These are phyloP conservation scores for Tringa solitaria DNA, from an alignment of 2,113 vertebrate genomes.

Conservation along the genomic window DNA sequence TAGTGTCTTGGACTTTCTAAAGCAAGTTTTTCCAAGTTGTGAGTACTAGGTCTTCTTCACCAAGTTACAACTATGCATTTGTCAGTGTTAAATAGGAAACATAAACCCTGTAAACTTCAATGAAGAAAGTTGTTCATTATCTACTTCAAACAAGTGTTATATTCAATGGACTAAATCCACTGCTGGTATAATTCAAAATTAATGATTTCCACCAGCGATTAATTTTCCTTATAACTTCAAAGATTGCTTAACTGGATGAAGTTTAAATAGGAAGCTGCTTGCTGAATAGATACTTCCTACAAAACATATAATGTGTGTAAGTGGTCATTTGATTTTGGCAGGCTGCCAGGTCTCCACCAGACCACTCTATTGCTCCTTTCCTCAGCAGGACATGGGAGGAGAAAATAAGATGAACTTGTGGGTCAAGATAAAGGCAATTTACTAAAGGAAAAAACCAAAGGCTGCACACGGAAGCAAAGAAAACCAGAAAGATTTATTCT, in stretches of 20 bases:
- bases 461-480: rapidly evolving
- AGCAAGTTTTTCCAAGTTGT: neutral
- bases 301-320: neutral
- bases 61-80: neutral
- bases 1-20: neutral
- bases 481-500: neutral
- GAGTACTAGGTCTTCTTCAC: neutral
- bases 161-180: neutral
- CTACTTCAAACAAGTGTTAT: neutral
- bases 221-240: neutral
- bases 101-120: neutral
- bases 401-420: neutral
- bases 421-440: neutral
- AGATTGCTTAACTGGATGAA: neutral
- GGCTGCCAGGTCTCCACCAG: no score
- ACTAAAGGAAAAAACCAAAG: neutral
- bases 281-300: neutral
- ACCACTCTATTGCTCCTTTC: neutral
- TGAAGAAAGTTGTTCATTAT: neutral
- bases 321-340: neutral
- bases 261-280: neutral
- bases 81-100: neutral
- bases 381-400: neutral
- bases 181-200: neutral
- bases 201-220: neutral